These are phyloP conservation scores for Seira ritae DNA, from an alignment of 2,888 invertebrate species.

Conservation along the genomic window DNA sequence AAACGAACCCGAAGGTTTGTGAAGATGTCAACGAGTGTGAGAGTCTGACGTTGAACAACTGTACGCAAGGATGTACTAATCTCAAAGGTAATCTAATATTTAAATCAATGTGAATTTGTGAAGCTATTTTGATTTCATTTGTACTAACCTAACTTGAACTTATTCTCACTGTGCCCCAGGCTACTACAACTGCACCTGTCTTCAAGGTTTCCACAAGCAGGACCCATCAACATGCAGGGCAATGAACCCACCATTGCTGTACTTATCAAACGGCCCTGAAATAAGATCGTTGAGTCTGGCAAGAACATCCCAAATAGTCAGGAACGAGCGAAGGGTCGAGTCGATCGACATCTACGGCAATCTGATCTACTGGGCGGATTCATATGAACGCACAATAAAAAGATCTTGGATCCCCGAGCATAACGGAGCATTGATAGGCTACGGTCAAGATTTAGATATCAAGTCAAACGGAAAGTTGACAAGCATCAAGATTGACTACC, in stretches of 20 bases:
- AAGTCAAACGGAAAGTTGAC: constrained; percentile 82
- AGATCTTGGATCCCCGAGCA: constrained; percentile 90
- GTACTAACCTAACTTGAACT: too few species aligned
- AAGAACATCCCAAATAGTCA: constrained; percentile 82
- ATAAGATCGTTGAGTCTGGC: constrained; percentile 83
- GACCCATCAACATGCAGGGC: constrained; percentile 90
- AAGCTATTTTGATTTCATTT: too few species aligned
- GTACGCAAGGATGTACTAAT: constrained; percentile 95
- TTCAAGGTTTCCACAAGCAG: constrained; percentile 87
- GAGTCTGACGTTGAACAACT: constrained; percentile 85
- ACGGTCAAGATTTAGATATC: constrained; percentile 87
- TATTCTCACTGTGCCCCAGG: too few species aligned
- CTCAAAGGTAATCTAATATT: constrained; percentile 87
- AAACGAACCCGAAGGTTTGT: constrained; percentile 83
- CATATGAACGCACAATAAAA: constrained; percentile 91
- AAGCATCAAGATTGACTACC: constrained; percentile 94
- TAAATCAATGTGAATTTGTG: too few species aligned
- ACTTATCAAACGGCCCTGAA: constrained; percentile 91
- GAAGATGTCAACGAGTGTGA: constrained; percentile 92
- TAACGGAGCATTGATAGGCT: constrained; percentile 83
- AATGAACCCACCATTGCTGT: constrained; percentile 79
- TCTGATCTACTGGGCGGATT: constrained; percentile 97
- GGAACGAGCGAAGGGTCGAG: constrained; percentile 91
- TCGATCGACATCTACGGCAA: constrained; percentile 95
- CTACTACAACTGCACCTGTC: constrained; percentile 89